Evolutionary conservation across 2,113 vertebrate species (phyloP).

Genomic region (Austrofundulus limnaeus): DNA sequence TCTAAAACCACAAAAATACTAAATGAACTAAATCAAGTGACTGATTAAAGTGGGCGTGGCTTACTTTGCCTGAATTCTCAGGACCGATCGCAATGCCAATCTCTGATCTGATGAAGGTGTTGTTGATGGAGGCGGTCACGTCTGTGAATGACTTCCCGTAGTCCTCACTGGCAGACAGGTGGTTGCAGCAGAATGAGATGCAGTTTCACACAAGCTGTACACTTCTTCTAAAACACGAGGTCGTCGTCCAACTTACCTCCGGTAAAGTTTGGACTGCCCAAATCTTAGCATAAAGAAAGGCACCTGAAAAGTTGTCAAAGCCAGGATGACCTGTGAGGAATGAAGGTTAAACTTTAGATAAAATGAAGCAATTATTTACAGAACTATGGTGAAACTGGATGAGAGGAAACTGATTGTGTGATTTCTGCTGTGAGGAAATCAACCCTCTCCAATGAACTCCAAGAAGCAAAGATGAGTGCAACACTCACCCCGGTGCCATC

Average conservation of each 20-base stretch:
- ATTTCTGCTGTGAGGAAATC: neutral
- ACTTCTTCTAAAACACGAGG: neutral
- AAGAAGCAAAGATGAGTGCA: neutral
- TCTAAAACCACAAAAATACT: neutral
- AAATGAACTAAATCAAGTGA: neutral
- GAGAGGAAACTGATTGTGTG: neutral
- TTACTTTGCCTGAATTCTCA: constrained; percentile 90
- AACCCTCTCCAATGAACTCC: neutral
- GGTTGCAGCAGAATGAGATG: constrained; percentile 7
- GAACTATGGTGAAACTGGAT: neutral
- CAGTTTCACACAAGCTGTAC: constrained; percentile 5
- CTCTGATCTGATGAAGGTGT: constrained; percentile 90
- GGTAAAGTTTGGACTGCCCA: constrained; percentile 90
- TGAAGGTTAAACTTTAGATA: constrained; percentile 23
- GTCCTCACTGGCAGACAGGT: constrained; percentile 80
- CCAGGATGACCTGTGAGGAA: constrained; percentile 84
- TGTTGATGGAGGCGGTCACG: constrained; percentile 88
- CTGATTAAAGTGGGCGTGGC: constrained; percentile 9
- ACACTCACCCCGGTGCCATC: constrained; percentile 90
- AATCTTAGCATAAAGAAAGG: constrained; percentile 86
- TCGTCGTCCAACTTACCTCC: constrained; percentile 79
- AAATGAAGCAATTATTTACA: neutral
- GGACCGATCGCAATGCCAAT: constrained; percentile 91
- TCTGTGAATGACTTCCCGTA: constrained; percentile 91
- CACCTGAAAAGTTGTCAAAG: constrained; percentile 89